Percentiles rank a stretch among this genome's conserved stretches.
These are phyloP conservation scores for Gallinago paraguaiae DNA, from an alignment of 2,113 vertebrate genomes.

Conservation along the genomic window DNA sequence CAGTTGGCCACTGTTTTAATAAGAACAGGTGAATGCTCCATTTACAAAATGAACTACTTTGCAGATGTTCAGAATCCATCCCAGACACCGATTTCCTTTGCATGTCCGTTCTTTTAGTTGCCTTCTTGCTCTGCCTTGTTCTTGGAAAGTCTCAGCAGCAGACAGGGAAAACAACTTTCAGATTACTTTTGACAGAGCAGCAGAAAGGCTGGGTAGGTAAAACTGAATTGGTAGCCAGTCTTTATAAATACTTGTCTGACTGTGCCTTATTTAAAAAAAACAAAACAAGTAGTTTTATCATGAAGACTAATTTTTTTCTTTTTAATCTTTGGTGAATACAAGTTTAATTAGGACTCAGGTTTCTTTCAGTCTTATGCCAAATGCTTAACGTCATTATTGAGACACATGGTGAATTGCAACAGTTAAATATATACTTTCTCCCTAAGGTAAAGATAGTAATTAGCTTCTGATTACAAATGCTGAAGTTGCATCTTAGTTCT, in stretches of 20 bases:
- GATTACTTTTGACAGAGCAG: not conserved
- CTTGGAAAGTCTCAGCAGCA: not conserved
- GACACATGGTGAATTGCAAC: not conserved
- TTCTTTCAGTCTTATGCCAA: conserved; percentile 11
- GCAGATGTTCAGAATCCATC: conserved; percentile 19
- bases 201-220: not conserved
- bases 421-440: not conserved
- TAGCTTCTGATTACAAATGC: not conserved
- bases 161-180: not conserved
- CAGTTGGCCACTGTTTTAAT: not conserved
- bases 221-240: not conserved
- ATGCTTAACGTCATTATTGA: not conserved
- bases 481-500: conserved; percentile 11
- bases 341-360: not conserved
- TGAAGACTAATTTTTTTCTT: not conserved
- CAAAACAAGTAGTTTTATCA: not conserved
- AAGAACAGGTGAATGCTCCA: conserved; percentile 27
- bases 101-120: conserved; percentile 25
- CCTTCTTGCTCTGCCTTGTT: conserved; percentile 19
- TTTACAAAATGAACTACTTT: conserved; percentile 57
- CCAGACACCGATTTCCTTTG: not conserved
- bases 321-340: not conserved
- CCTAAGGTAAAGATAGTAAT: not conserved
- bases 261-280: conserved; percentile 50
- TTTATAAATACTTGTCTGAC: conserved; percentile 33